phyloP scores from a whole-genome alignment of 2,113 vertebrate genomes.

The Paradoxurus hermaphroditus region DNA sequence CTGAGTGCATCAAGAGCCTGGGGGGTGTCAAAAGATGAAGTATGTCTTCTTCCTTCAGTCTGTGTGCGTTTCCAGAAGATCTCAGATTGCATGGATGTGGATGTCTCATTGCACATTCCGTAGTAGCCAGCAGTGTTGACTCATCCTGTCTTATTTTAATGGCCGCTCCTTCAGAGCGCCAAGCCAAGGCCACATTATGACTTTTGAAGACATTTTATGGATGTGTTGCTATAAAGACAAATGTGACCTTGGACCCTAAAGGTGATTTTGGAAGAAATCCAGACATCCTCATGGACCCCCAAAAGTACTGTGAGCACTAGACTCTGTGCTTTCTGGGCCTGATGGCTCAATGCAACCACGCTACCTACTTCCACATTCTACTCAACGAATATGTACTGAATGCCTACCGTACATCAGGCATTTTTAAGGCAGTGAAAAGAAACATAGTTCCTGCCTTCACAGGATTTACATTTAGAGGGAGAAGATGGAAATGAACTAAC shows the following conservation, averaged over 20 bases:
- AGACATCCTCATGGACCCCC: not conserved
- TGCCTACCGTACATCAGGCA: not conserved
- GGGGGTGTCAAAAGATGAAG: not conserved
- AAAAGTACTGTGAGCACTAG: not conserved
- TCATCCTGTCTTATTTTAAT: not conserved
- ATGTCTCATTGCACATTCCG: not conserved
- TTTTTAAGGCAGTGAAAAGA: not conserved
- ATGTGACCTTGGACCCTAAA: not conserved
- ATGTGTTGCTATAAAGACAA: not conserved
- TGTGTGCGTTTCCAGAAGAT: not conserved
- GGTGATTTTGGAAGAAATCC: not conserved
- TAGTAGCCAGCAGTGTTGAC: not conserved
- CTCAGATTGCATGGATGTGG: rapidly evolving
- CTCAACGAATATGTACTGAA: not conserved
- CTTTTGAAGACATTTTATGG: not conserved
- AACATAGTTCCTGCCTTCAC: not conserved
- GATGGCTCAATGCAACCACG: not conserved
- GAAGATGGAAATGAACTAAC: not conserved
- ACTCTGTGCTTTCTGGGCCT: not conserved
- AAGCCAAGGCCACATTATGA: too few species aligned
- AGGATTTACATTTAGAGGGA: not conserved
- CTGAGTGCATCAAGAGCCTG: not conserved
- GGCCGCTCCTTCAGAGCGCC: not conserved
- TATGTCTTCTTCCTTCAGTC: not conserved
- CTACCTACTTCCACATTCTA: not conserved